Evolutionary conservation across 1,140 invertebrate species (phyloP), one percentile per base, ranked within the genome.

Genomic region (Phortica variegata): DNA sequence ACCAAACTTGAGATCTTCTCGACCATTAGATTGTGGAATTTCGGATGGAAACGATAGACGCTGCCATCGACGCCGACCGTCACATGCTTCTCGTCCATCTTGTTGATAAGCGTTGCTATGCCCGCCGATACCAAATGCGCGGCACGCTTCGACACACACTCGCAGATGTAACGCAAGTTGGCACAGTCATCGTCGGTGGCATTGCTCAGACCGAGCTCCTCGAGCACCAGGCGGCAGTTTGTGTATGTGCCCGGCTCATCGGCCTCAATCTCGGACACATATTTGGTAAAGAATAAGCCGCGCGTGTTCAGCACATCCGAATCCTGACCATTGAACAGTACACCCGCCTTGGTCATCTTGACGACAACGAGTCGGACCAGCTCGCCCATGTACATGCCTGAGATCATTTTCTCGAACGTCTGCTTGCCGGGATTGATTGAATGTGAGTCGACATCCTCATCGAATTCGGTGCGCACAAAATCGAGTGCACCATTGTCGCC

Each of bases 41-140:
- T 90, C 15, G 97, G 97, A 79, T 99, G 97, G 83, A 93, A 99
- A 65, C 96, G 86, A 79, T 98, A 99, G 0, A 99, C 91, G 26
- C 95, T 98, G 38, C 97, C 97, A 79, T 99, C 97, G 51, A 99
- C 92, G 34, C 93, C 97, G 8, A 99, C 91, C 0, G 95, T 97
- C 6, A 97, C 91, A 53, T 87, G 85, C 5, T 90, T 85, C 61
- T 95, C 87, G 20, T 85, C 83, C 84, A 98, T 97, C 80, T 91
- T 90, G 68, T 91, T 88, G 41, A 93, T 83, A 13, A 94, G 78
- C 3, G 85, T 83, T 2, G 90, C 88, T 37, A 90, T 87, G 58
- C 91, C 95, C 41, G 94, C 91, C 9, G 94, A 93, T 16, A 92
- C 90, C 10, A 99, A 78, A 79, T 94, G 89, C 3, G 97, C 97